Conservation (phyloP, 1,140 invertebrate genomes). For the Phocides pigmalion region DNA sequence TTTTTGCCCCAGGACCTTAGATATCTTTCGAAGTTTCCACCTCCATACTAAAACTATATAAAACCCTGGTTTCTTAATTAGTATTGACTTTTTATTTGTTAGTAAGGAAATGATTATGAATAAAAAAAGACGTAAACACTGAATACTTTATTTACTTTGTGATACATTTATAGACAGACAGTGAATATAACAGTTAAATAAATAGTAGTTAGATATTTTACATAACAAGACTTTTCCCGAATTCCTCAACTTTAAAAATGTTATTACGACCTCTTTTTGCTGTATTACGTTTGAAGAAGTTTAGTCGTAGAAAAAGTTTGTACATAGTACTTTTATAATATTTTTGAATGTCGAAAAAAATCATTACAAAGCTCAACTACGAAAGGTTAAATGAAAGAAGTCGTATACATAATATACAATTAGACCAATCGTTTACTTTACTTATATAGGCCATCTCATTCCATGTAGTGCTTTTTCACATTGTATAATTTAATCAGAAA, state of each 20-base stretch:
- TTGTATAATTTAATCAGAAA: neutral
- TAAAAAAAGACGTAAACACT: too few species aligned
- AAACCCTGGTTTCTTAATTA: too few species aligned
- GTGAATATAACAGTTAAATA: neutral
- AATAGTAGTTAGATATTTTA: neutral
- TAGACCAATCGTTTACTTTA: neutral
- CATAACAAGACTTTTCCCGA: neutral
- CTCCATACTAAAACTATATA: too few species aligned
- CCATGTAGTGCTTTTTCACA: neutral
- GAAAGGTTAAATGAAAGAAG: neutral
- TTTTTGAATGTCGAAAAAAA: too few species aligned
- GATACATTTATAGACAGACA: neutral
- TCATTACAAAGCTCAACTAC: neutral
- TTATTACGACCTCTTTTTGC: too few species aligned
- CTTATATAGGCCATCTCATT: neutral
- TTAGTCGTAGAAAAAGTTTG: neutral
- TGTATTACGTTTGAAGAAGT: neutral
- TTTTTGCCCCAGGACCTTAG: too few species aligned
- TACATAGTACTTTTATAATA: neutral
- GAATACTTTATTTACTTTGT: conserved; percentile 2
- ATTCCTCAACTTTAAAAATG: neutral
- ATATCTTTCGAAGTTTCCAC: too few species aligned
- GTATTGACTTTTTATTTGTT: too few species aligned
- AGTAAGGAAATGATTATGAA: too few species aligned
- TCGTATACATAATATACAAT: neutral